Conservation (phyloP, 2,888 invertebrate species). For the Oxystoma pomonae region DNA sequence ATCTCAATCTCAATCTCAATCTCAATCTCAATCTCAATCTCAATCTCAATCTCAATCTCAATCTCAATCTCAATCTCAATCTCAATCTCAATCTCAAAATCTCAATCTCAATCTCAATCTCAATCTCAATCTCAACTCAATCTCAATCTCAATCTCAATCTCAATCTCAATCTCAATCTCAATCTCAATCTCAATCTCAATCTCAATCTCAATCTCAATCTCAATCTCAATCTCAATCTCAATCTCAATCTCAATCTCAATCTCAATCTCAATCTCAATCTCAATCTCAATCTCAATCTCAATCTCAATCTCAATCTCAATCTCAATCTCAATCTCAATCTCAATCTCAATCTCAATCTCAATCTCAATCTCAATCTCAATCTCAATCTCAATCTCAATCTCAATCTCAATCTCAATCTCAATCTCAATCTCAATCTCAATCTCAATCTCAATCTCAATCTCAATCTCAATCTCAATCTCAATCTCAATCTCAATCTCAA, state of each 20-base stretch:
- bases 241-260: neutral
- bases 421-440: neutral
- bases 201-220: neutral
- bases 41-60: neutral
- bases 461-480: neutral
- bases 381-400: neutral
- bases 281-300: neutral
- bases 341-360: neutral
- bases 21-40: neutral
- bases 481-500: neutral
- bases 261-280: neutral
- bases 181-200: neutral
- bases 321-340: neutral
- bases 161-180: neutral
- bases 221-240: neutral
- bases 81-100: neutral
- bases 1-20: neutral
- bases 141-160: neutral
- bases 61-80: neutral
- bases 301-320: neutral
- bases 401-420: neutral
- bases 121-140: neutral
- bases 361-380: neutral
- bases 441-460: neutral
- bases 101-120: neutral